These are phyloP conservation scores for Halictus rubicundus DNA, from an alignment of 1,140 invertebrate genomes.

Conservation along the genomic window DNA sequence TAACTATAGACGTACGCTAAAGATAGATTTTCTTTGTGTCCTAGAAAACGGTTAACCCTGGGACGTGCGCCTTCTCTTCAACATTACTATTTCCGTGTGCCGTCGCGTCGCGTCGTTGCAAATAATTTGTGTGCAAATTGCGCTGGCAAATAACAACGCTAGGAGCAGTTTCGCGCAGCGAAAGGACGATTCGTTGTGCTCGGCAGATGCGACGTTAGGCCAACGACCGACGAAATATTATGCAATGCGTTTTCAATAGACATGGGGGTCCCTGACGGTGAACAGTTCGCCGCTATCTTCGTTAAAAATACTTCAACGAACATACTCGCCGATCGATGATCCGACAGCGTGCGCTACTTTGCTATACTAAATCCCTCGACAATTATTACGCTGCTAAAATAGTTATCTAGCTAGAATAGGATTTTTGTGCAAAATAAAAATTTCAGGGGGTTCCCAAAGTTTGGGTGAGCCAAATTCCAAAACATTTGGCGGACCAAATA, in stretches of 20 bases:
- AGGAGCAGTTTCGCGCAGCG: not conserved
- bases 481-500: too few species aligned
- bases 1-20: too few species aligned
- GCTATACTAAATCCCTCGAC: too few species aligned
- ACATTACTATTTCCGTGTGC: too few species aligned
- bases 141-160: not conserved
- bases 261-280: not conserved
- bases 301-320: not conserved
- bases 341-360: not conserved
- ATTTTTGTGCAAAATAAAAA: too few species aligned
- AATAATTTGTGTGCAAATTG: not conserved
- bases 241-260: slow-evolving; percentile 26
- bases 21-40: too few species aligned
- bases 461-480: too few species aligned
- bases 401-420: too few species aligned
- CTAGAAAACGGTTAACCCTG: too few species aligned
- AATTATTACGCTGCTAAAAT: too few species aligned
- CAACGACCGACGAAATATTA: slow-evolving; percentile 21
- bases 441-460: too few species aligned
- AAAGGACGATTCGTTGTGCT: slow-evolving; percentile 10
- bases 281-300: not conserved
- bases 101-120: not conserved
- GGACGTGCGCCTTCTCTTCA: too few species aligned
- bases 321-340: not conserved
- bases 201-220: not conserved